Conservation (phyloP, 2,113 vertebrate genomes). For the Lonchura striata region DNA sequence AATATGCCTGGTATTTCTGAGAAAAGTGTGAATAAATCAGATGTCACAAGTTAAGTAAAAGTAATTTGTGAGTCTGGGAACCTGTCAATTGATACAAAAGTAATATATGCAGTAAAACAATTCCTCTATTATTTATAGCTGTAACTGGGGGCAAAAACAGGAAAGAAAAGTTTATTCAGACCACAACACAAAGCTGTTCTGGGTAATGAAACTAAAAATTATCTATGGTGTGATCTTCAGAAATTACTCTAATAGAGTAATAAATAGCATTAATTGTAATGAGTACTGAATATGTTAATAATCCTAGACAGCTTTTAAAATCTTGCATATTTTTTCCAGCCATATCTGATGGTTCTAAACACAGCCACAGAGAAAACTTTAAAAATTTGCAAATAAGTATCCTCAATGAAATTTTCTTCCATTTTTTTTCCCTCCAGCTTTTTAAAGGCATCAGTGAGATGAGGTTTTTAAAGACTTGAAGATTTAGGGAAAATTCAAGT, state of each 20-base stretch:
- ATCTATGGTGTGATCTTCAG: background rate
- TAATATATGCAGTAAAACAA: background rate
- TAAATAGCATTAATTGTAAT: background rate
- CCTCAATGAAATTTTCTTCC: background rate
- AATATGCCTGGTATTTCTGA: background rate
- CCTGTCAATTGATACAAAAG: background rate
- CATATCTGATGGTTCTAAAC: background rate
- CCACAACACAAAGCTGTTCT: background rate
- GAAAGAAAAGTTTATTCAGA: constrained; percentile 3
- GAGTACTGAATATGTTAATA: background rate
- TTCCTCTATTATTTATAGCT: background rate
- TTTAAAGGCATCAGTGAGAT: background rate
- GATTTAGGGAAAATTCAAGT: background rate
- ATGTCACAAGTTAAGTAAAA: background rate
- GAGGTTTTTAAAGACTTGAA: background rate
- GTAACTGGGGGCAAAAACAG: background rate
- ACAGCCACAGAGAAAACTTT: background rate
- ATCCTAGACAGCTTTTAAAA: background rate
- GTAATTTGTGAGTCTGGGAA: constrained; percentile 4
- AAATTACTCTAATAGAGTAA: background rate
- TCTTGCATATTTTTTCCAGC: background rate
- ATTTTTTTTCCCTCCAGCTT: background rate
- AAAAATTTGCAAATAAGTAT: background rate
- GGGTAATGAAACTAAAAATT: background rate
- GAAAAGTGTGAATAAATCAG: constrained; percentile 33